Evolutionary conservation across 2,113 vertebrate species (phyloP), one percentile per base, ranked within the genome.

Genomic region (Microcebus griseorufus): DNA sequence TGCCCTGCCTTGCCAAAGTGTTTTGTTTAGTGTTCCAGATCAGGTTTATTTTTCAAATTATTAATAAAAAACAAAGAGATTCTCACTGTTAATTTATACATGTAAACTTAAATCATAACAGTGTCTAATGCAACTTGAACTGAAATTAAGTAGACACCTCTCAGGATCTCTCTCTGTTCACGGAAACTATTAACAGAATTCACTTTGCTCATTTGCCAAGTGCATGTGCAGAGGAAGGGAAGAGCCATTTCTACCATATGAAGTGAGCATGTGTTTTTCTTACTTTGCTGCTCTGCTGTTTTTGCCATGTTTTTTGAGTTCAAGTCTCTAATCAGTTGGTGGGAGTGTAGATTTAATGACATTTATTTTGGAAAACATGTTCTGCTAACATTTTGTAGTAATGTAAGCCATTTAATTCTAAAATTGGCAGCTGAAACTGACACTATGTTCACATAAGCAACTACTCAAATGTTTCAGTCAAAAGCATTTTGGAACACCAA

Each of bases 321-420:
- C 96, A 97, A 83, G 65, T 93, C 96, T 97, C 82, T 84, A 89
- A 93, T 97, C 94, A 95, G 96, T 97, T 95, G 92, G 95, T 95
- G 75, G 92, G 90, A 93, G 92, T 93, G 94, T 93, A 93, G 97
- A 97, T 84, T 94, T 95, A 95, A 97, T 69, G 95, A 95, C 92
- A 98, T 96, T 98, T 97, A 97, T 97, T 97, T 98, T 97, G 96
- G 95, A 97, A 98, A 97, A 97, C 84, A 95, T 85, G 87, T 92
- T 97, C 95, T 95, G 86, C 86, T 97, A 81, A 94, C 95, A 93
- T 95, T 96, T 85, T 84, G 83, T 92, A 84, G 64, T 92, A 78
- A 90, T 88, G 80, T 67, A 96, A 97, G 93, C 96, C 78, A 42
- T 96, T 95, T 96, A 88, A 96, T 97, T 95, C 92, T 95, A 92